Evolutionary conservation across 2,113 vertebrate species (phyloP).

Genomic region (Circaetus gallicus): DNA sequence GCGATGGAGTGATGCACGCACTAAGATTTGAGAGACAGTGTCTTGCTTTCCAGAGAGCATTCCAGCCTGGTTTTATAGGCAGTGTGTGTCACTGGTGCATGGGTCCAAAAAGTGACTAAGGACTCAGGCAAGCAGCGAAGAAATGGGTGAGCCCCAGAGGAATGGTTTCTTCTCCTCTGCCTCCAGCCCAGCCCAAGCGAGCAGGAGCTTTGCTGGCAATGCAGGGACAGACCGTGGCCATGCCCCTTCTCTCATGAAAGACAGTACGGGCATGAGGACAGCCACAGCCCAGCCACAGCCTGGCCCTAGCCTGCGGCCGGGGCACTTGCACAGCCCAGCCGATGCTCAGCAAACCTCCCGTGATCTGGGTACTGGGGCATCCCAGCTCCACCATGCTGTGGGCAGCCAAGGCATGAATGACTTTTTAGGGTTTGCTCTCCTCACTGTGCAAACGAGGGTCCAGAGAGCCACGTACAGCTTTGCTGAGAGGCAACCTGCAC

Average conservation of each 20-base stretch:
- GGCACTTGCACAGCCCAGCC: not conserved
- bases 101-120: not conserved
- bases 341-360: not conserved
- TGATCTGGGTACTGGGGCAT: not conserved
- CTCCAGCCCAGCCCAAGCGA: not conserved
- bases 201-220: not conserved
- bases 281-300: not conserved
- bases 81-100: not conserved
- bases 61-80: not conserved
- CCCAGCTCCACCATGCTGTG: not conserved
- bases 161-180: not conserved
- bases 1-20: rapidly evolving
- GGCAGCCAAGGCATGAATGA: not conserved
- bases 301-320: not conserved
- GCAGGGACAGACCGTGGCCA: not conserved
- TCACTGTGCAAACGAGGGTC: not conserved
- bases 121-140: not conserved
- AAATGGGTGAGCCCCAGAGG: not conserved
- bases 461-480: not conserved
- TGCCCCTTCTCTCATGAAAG: not conserved
- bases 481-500: not conserved
- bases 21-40: not conserved
- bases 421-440: not conserved
- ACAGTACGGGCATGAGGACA: rapidly evolving
- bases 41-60: not conserved